Percentiles rank a stretch among this genome's conserved stretches.
These are phyloP conservation scores for Chionoecetes opilio DNA, from an alignment of 1,140 invertebrate species.

Conservation along the genomic window DNA sequence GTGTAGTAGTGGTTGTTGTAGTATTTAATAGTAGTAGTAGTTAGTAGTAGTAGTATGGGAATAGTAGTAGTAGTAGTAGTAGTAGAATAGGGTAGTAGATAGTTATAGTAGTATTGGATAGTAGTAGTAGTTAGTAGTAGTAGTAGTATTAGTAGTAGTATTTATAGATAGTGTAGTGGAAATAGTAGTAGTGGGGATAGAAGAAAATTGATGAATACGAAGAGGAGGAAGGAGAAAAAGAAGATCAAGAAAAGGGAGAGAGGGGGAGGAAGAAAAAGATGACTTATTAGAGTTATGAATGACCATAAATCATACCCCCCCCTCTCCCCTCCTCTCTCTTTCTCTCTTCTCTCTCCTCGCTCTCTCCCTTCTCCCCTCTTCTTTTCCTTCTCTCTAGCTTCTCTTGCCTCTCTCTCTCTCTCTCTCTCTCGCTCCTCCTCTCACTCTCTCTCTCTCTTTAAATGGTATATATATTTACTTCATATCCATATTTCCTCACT, in stretches of 20 bases:
- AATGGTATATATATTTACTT: no score
- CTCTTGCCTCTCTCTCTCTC: no score
- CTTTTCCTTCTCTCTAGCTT: no score
- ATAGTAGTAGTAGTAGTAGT: no score
- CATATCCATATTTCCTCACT: no score
- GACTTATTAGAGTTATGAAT: no score
- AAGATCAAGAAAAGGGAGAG: not conserved
- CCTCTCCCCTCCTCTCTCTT: not conserved
- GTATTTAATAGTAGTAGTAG: not conserved
- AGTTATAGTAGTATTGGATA: no score
- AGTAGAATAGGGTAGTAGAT: no score
- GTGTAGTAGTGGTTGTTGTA: not conserved
- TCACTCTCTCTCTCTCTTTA: conserved; percentile 15
- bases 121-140: no score
- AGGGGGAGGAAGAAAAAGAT: no score
- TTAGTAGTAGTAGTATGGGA: not conserved
- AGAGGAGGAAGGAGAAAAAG: not conserved
- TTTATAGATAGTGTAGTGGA: not conserved
- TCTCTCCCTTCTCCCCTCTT: not conserved
- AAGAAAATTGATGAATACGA: not conserved
- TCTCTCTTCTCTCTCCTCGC: not conserved
- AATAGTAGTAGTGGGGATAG: not conserved
- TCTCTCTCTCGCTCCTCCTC: no score
- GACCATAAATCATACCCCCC: no score
- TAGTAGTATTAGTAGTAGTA: not conserved